Evolutionary conservation across 2,888 invertebrate species (phyloP), one percentile per base, ranked within the genome.

Genomic region (Oscheius sp.): DNA sequence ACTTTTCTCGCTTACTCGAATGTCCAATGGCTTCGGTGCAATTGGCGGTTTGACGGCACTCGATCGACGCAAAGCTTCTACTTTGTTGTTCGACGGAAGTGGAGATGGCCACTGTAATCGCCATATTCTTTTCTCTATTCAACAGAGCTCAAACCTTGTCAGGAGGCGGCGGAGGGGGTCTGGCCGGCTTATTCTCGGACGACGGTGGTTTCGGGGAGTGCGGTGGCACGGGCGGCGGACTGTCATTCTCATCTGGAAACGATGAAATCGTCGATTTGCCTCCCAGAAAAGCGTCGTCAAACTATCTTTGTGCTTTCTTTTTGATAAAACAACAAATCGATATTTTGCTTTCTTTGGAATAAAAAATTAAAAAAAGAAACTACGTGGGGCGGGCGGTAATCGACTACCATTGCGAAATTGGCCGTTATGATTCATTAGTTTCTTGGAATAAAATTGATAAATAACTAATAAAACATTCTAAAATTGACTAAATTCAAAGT

Each of bases 41-140:
- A 66, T 66, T 6, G 46, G 66, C 6, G 66, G 66, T 27, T 52
- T 66, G 21, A 49, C 16, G 5, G 66, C 52, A 18, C 27, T 52
- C 16, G 52, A n/a, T n/a, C 66, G n/a, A n/a, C 52, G 46, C 12
- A 23, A 23, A n/a, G 46, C 25, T 21, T 66, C 66, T 13, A 29
- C 16, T 12, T 21, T 49, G 35, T 66, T 25, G 18, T 1, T n/a
- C 13, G 66, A 9, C 6, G 64, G 64, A 27, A 27, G 49, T 27
- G 66, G 66, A 18, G 66, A 29, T 52, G 52, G 52, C 16, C 29
- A 25, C 7, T 21, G 64, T 18, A 61, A 61, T 23, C n/a, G 43
- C n/a, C 12, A 59, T 45, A 45, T 45, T 12, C 9, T 45, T 49
- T 49, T 2, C 49, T 21, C 35, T 35, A 3, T 35, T 35, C 9